These are phyloP conservation scores for Halcyon senegalensis DNA, from an alignment of 2,113 vertebrate genomes.

Conservation along the genomic window DNA sequence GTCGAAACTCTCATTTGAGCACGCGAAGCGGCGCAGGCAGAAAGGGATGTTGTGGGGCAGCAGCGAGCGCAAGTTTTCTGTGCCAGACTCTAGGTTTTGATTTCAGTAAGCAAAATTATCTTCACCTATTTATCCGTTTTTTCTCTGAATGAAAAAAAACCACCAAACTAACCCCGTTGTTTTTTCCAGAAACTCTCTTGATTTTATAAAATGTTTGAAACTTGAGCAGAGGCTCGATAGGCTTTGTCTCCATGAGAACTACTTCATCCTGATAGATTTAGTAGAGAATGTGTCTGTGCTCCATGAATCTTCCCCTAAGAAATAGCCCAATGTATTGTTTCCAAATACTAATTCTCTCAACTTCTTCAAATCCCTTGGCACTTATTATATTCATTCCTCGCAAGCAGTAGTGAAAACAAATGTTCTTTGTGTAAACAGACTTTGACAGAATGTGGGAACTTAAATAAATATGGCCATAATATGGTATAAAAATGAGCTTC, in stretches of 20 bases:
- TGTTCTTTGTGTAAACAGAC: conserved; percentile 71
- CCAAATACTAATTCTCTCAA: conserved; percentile 67
- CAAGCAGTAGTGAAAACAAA: conserved; percentile 74
- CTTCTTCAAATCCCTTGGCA: conserved; percentile 63
- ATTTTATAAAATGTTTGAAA: conserved; percentile 42
- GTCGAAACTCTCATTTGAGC: neutral
- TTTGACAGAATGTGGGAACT: conserved; percentile 73
- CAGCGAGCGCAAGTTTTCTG: neutral
- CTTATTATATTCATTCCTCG: conserved; percentile 62
- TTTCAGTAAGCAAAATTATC: neutral
- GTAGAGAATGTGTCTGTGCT: conserved; percentile 50
- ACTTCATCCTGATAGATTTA: conserved; percentile 60
- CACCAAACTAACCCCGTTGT: neutral
- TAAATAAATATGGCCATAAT: conserved; percentile 69
- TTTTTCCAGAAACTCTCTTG: neutral
- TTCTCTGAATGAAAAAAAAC: neutral
- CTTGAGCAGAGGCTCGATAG: conserved; percentile 7
- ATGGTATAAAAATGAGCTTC: conserved; percentile 53
- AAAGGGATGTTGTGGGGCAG: neutral
- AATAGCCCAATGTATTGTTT: conserved; percentile 59
- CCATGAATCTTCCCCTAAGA: conserved; percentile 56
- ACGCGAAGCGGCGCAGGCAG: neutral
- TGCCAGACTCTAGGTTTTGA: neutral
- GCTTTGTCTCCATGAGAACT: conserved; percentile 58
- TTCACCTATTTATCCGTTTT: neutral